Evolutionary conservation across 1,140 invertebrate genomes (phyloP), one percentile per base, ranked within the genome.

Genomic region (Eubasilissa regina): DNA sequence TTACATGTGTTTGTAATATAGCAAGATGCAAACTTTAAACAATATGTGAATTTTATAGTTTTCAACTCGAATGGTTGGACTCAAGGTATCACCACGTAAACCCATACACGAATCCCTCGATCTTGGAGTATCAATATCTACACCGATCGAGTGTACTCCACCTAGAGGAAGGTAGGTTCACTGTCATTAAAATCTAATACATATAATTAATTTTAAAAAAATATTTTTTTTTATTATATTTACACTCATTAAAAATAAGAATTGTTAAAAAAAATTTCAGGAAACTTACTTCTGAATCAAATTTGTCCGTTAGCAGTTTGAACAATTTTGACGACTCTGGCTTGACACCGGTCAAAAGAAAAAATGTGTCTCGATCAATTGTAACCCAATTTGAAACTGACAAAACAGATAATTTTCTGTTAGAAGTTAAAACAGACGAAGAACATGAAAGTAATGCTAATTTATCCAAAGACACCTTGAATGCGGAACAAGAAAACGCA

Each of bases 81-180:
- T 15, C 11, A 62, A 62, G 51, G 17, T 70, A 43, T 81, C 77
- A 19, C 76, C 81, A 4, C 68, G 81, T 25, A 82, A 82, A 53
- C 77, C 78, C 17, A 82, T 82, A 53, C 81, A 82, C 64, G n/a
- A 70, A 4, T 45, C 19, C 21, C 47, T 45, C 47, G 17, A 56
- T 11, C n/a, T 0, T 0, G 47, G 47, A 13, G 1, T 25, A 21
- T 10, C 58, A 8, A 35, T 56, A 11, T 78, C 76, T 17, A 78
- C 77, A 8, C 77, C 77, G 0, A 13, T 74, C 19, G 73, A 78
- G 62, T 11, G 17, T 15, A 73, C 48, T 48, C 51, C 77, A 4
- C 58, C 55, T 19, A 58, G 77, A 21, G 77, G 68, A 73, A 78
- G 77, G 77, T 78, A 56, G 11, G 35, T 58, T 6, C 25, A 35